Percentiles rank a stretch among this genome's conserved stretches.
These are phyloP conservation scores for Passer domesticus DNA, from an alignment of 2,113 vertebrate species.

Conservation along the genomic window DNA sequence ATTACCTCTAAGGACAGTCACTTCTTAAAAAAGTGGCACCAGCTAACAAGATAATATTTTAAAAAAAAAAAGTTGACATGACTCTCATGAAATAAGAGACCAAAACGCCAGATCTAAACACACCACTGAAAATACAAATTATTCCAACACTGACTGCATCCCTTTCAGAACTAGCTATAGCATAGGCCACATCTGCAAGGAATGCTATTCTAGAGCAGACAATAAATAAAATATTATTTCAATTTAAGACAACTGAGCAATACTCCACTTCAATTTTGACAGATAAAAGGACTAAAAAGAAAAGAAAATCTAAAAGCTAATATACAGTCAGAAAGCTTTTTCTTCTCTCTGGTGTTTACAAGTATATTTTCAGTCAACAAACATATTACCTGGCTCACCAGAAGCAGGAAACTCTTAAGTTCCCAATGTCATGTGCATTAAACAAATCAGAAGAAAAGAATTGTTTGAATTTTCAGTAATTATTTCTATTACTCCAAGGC, in stretches of 20 bases:
- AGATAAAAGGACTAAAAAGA: not conserved
- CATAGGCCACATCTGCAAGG: not conserved
- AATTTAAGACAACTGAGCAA: not conserved
- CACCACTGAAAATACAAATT: not conserved
- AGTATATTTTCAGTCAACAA: not conserved
- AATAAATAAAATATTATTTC: not conserved
- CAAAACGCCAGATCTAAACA: not conserved
- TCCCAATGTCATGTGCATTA: not conserved
- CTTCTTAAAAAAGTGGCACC: not conserved
- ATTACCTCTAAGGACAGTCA: not conserved
- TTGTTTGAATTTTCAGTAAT: not conserved
- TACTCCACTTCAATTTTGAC: not conserved
- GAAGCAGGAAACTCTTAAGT: not conserved
- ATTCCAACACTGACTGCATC: not conserved
- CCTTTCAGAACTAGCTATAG: not conserved
- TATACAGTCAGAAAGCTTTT: not conserved
- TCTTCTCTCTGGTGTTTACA: not conserved
- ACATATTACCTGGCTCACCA: not conserved
- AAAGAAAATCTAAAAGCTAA: not conserved
- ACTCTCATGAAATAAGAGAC: not conserved
- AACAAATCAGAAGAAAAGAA: not conserved
- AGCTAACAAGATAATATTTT: not conserved
- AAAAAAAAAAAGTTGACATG: not conserved
- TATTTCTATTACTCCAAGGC: not conserved
- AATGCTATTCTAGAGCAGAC: not conserved